A percentile compares a stretch with the other conserved stretches of the same genome.
These are phyloP conservation scores for Eumerus sabulonum DNA, from an alignment of 2,888 invertebrate genomes.

Conservation along the genomic window DNA sequence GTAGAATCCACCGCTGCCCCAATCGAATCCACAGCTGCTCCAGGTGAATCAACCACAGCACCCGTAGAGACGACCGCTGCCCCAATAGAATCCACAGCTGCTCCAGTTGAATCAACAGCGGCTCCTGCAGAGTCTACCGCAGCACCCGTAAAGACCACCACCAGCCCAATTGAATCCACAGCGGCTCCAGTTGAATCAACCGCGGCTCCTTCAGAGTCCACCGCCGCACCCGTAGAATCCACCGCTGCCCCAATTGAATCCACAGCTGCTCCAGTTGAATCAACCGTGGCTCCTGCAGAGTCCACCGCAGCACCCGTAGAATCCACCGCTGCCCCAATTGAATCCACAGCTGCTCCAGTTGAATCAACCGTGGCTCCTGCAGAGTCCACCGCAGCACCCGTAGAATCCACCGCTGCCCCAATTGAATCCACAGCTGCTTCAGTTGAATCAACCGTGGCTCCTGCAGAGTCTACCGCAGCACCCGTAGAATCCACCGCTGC, in stretches of 20 bases:
- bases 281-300: slow-evolving; percentile 9
- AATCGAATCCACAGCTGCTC: not conserved
- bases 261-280: slow-evolving; percentile 25
- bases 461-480: slow-evolving; percentile 16
- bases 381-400: slow-evolving; percentile 2
- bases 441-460: slow-evolving; percentile 3
- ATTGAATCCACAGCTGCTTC: slow-evolving; percentile 31
- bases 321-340: slow-evolving; percentile 8
- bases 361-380: slow-evolving; percentile 18
- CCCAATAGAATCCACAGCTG: not conserved
- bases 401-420: slow-evolving; percentile 13
- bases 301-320: slow-evolving; percentile 11
- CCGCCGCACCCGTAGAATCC: too few species aligned
- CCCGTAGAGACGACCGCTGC: not conserved
- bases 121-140: slow-evolving; percentile 10
- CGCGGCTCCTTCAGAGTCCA: slow-evolving; percentile 69
- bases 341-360: slow-evolving; percentile 5
- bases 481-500: slow-evolving; percentile 8
- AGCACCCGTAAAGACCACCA: too few species aligned
- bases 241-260: too few species aligned
- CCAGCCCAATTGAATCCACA: not conserved
- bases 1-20: slow-evolving; percentile 1
- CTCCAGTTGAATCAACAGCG: slow-evolving; percentile 9
- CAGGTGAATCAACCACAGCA: not conserved
- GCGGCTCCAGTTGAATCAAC: slow-evolving; percentile 1